phyloP scores from a whole-genome alignment of 2,113 vertebrate genomes.

The Chaetodon auriga region DNA sequence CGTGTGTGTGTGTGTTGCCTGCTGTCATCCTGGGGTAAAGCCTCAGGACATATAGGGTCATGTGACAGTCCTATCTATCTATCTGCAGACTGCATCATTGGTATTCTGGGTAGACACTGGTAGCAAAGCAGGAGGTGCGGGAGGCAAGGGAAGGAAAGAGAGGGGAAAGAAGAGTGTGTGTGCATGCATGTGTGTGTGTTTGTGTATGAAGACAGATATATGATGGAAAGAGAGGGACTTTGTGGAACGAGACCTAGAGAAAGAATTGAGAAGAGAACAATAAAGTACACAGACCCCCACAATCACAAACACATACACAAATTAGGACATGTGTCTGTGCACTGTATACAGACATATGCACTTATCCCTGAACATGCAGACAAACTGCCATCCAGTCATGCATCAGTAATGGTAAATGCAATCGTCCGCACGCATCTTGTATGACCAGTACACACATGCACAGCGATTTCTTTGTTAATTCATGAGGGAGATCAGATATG shows the following conservation, averaged over 20 bases:
- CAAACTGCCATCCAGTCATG: conserved; percentile 22
- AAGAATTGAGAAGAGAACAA: conserved; percentile 71
- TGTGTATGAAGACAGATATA: neutral
- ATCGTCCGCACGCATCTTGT: neutral
- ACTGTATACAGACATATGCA: conserved; percentile 19
- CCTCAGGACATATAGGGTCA: conserved; percentile 80
- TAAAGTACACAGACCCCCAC: conserved; percentile 52
- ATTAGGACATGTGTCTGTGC: conserved; percentile 14
- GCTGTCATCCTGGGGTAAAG: conserved; percentile 81
- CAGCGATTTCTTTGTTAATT: conserved; percentile 34
- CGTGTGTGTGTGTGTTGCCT: conserved; percentile 32
- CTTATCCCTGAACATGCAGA: conserved; percentile 11
- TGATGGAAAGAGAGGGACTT: conserved; percentile 17
- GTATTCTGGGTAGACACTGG: conserved; percentile 77
- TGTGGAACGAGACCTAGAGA: conserved; percentile 17
- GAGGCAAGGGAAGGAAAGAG: conserved; percentile 5
- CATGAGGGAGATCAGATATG: conserved; percentile 41
- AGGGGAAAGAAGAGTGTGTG: neutral
- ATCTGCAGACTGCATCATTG: conserved; percentile 82
- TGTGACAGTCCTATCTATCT: conserved; percentile 78
- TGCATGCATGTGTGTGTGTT: neutral
- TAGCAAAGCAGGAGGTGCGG: conserved; percentile 52
- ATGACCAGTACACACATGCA: neutral
- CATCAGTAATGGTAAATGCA: neutral
- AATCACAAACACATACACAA: conserved; percentile 14